These are phyloP conservation scores for Epiblema foenella DNA, from an alignment of 2,888 invertebrate species.

Conservation along the genomic window DNA sequence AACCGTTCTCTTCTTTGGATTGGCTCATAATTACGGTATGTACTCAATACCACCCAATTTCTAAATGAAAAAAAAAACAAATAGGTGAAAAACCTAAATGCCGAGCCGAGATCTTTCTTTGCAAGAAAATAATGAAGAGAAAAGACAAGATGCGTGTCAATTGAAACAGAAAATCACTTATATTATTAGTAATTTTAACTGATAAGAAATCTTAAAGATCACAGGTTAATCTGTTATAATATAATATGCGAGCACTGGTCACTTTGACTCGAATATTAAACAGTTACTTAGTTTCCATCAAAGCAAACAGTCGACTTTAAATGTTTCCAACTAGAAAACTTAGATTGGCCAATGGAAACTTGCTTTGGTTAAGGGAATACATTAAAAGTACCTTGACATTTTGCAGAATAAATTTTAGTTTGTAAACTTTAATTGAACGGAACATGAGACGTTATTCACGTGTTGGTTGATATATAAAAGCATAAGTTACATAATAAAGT, in stretches of 20 bases:
- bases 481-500: too few species aligned
- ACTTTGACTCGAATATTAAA: constrained; percentile 18
- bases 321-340: constrained; percentile 32
- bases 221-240: background rate
- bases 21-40: too few species aligned
- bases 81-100: too few species aligned
- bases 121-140: too few species aligned
- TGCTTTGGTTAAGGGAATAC: background rate
- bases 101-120: too few species aligned
- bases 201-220: too few species aligned
- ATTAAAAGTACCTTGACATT: background rate
- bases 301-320: constrained; percentile 34
- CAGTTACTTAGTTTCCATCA: constrained; percentile 17
- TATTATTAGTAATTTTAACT: too few species aligned
- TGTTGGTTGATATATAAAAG: background rate
- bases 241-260: constrained; percentile 21
- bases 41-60: too few species aligned
- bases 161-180: too few species aligned
- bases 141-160: too few species aligned
- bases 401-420: background rate
- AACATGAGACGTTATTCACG: background rate
- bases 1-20: too few species aligned
- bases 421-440: constrained; percentile 1
- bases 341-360: constrained; percentile 35
- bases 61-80: too few species aligned